Base-by-base conservation (phyloP, 2,113 vertebrate genomes). In the Acanthochromis polyacanthus region DNA sequence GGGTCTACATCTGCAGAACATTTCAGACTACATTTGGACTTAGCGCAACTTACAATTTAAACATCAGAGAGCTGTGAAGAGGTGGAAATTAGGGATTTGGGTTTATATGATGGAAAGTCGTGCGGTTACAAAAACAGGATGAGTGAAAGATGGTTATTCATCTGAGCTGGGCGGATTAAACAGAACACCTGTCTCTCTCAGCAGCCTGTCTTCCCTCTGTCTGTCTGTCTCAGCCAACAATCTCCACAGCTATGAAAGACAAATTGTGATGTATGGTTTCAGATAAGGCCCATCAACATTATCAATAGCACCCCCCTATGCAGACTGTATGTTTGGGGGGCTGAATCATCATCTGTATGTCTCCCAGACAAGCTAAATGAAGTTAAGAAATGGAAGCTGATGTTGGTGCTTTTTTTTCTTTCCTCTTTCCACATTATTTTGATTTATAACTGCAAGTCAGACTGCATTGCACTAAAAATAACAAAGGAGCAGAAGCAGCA, bases 81-180 rank as follows among this genome's bases (percentile, higher is more conserved):
- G 79, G 85, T 90, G 93, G 89, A 92, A 93, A 92, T 92, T 84
- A 89, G 90, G 91, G 86, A 92, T 93, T 93, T 90, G 80, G 90
- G 85, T 89, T 75, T 73, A 70, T 75, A 58, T 85, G 89, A 89
- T 88, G 91, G 91, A 90, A 90, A 91, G 88, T 87, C 79, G 23
- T 89, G 90, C 60, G 89, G 88, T 80, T 83, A 64, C 64, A 52
- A 74, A 85, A 80, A 80, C 89, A 84, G 89, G 85, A 84, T 86
- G 88, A 89, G 85, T 88, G 85, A 87, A 72, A 83, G 70, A 38
- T 60, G 45, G 78, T 80, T 82, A 72, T 81, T 85, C 72, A 79
- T 86, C 64, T 75, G 74, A 61, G 60, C 63, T 67, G 79, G 71
- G 63, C 4, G 88, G 82, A 78, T 82, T 78, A 71, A 72, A 88